Percentiles rank a stretch among this genome's conserved stretches.
Conservation (phyloP, 2,113 vertebrate genomes). For the Otus sunia region DNA sequence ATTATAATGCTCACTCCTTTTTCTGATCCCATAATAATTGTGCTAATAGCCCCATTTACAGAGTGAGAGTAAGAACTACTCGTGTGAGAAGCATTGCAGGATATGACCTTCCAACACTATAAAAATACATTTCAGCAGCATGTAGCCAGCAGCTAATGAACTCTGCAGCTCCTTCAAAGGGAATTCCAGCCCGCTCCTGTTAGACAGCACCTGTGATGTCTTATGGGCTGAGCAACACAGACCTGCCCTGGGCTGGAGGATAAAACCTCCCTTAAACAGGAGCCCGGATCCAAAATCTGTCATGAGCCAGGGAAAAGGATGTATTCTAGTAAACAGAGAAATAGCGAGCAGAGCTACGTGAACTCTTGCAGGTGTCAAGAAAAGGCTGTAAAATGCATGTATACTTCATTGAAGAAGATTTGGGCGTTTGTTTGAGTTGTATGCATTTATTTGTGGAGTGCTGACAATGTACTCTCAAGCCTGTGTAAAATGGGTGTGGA, state of each 20-base stretch:
- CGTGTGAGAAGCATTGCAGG: background rate
- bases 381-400: background rate
- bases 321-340: background rate
- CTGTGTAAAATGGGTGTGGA: background rate
- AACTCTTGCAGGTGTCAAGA: background rate
- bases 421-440: background rate
- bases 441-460: background rate
- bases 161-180: background rate
- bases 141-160: background rate
- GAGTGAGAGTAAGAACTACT: background rate
- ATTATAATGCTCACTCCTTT: background rate
- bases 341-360: background rate
- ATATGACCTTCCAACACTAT: background rate
- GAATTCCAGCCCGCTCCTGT: background rate
- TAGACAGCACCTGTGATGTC: background rate
- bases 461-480: too few relatives aligned
- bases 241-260: background rate
- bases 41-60: background rate
- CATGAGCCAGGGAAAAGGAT: background rate
- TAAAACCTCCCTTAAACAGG: background rate
- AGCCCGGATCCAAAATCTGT: rapidly evolving
- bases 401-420: background rate
- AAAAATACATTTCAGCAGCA: background rate
- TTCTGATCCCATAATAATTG: background rate
- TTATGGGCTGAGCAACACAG: rapidly evolving